These are phyloP conservation scores for Bradysia coprophila DNA, from an alignment of 1,140 invertebrate genomes.

Conservation along the genomic window DNA sequence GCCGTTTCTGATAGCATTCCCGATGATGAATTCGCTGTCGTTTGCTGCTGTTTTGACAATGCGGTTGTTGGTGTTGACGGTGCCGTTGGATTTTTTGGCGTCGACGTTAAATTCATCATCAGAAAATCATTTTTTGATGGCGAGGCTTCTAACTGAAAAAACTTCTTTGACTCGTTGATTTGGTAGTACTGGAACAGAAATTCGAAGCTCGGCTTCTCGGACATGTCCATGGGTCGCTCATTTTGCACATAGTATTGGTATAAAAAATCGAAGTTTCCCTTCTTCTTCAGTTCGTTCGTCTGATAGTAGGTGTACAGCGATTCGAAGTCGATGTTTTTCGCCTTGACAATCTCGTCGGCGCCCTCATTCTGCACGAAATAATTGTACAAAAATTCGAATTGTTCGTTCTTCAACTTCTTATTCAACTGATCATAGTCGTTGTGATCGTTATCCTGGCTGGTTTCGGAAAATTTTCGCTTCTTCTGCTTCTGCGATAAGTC, in stretches of 20 bases:
- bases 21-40: not conserved
- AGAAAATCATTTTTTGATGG: conserved; percentile 15
- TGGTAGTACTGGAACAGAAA: conserved; percentile 21
- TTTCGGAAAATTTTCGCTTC: conserved; percentile 18
- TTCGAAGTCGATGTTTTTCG: conserved; percentile 13
- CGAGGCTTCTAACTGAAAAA: conserved; percentile 25
- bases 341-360: conserved; percentile 13
- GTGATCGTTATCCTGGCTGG: conserved; percentile 1
- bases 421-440: conserved; percentile 3
- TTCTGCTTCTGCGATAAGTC: conserved; percentile 10
- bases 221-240: conserved; percentile 5
- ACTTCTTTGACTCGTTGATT: conserved; percentile 21
- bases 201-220: conserved; percentile 14
- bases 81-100: not conserved
- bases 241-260: conserved; percentile 17
- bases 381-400: conserved; percentile 16
- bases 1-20: not conserved
- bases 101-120: conserved; percentile 1
- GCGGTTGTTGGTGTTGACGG: not conserved
- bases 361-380: conserved; percentile 18
- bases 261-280: conserved; percentile 18
- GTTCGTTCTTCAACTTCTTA: conserved; percentile 7
- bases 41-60: not conserved
- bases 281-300: conserved; percentile 20
- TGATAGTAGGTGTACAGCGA: conserved; percentile 21